These are phyloP conservation scores for Sceloporus undulatus DNA, from an alignment of 2,113 vertebrate species.

Conservation along the genomic window DNA sequence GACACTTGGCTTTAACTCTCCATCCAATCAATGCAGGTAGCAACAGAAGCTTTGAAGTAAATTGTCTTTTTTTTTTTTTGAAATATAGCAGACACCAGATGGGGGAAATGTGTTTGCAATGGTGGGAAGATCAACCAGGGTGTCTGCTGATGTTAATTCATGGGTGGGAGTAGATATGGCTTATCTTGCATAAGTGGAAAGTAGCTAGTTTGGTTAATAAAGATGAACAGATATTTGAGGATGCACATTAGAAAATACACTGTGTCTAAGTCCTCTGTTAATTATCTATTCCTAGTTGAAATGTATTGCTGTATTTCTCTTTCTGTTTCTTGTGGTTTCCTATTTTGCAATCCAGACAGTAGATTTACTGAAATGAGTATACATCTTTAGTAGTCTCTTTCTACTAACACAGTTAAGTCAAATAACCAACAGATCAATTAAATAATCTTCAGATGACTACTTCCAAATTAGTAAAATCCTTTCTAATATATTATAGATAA, in stretches of 20 bases:
- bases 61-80: neutral
- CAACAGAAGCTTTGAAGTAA: neutral
- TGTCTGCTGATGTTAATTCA: neutral
- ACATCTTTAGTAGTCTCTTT: neutral
- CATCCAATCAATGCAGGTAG: neutral
- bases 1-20: neutral
- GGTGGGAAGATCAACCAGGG: neutral
- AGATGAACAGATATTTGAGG: neutral
- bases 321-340: neutral
- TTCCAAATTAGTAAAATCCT: neutral
- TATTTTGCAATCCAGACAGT: neutral
- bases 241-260: neutral
- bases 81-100: neutral
- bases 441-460: neutral
- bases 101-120: neutral
- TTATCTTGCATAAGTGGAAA: neutral
- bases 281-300: neutral
- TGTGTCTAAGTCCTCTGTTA: neutral
- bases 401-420: constrained; percentile 4
- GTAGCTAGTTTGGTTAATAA: neutral
- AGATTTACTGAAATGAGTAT: neutral
- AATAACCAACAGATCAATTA: neutral
- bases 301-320: neutral
- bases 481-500: neutral
- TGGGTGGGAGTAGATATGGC: neutral